Conservation (phyloP, 92 coral and sea anemone genomes). For the Micromussa lordhowensis region DNA sequence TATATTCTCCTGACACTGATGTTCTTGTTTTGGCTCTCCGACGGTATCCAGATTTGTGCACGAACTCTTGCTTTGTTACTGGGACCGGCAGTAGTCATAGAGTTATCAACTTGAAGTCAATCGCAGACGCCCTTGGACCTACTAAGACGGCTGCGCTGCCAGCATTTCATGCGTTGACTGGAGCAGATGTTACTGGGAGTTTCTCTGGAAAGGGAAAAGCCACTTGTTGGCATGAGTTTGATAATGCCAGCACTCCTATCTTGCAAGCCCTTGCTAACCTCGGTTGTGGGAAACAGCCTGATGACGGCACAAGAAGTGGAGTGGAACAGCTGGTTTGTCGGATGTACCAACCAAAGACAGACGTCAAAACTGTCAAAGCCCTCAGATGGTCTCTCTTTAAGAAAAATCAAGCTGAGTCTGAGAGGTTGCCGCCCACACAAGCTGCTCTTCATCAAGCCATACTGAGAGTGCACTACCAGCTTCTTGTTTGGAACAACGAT, state of each 20-base stretch:
- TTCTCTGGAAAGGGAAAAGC: slow-evolving; percentile 23
- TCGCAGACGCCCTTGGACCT: slow-evolving; percentile 61
- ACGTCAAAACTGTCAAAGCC: slow-evolving; percentile 16
- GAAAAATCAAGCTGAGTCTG: slow-evolving; percentile 40
- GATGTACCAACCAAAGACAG: slow-evolving; percentile 25
- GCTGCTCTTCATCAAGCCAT: slow-evolving; percentile 26
- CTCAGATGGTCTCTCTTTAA: slow-evolving; percentile 46
- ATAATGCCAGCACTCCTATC: neutral
- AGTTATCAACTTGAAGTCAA: slow-evolving; percentile 46
- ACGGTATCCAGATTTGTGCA: slow-evolving; percentile 40
- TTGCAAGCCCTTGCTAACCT: neutral
- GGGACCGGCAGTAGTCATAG: slow-evolving; percentile 44
- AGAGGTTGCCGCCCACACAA: slow-evolving; percentile 39
- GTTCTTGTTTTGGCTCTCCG: slow-evolving; percentile 51
- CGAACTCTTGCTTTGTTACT: slow-evolving; percentile 48
- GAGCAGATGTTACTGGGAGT: slow-evolving; percentile 51
- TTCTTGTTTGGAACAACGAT: slow-evolving; percentile 58
- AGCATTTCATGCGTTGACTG: slow-evolving; percentile 56
- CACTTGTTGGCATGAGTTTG: neutral
- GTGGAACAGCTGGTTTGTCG: slow-evolving; percentile 23
- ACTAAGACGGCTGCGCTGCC: slow-evolving; percentile 64
- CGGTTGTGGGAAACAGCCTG: no score
- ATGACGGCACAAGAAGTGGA: no score
- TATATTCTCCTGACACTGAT: slow-evolving; percentile 68
- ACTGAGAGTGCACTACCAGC: slow-evolving; percentile 22